phyloP scores from a whole-genome alignment of 2,113 vertebrate species.

The Anas platyrhynchos region DNA sequence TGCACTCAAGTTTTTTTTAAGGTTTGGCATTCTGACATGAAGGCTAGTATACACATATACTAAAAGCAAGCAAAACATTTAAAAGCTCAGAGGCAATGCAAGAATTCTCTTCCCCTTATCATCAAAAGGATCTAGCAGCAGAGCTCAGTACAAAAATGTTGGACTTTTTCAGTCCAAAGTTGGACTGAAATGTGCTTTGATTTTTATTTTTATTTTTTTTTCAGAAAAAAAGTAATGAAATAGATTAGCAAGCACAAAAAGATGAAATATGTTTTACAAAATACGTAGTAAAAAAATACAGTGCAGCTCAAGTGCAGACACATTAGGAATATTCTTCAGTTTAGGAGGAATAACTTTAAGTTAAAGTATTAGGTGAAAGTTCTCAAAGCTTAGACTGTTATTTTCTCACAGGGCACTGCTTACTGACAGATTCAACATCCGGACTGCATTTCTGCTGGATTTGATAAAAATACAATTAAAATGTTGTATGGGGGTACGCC shows the following conservation, averaged over 20 bases:
- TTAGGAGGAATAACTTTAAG: neutral
- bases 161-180: neutral
- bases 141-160: neutral
- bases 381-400: conserved; percentile 35
- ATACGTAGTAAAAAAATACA: neutral
- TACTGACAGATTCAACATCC: conserved; percentile 67
- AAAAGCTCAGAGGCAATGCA: neutral
- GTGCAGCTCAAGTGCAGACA: neutral
- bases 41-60: neutral
- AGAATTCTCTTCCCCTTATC: neutral
- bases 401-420: conserved; percentile 31
- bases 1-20: conserved; percentile 22
- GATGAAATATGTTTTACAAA: neutral
- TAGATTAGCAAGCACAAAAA: neutral
- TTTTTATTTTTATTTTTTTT: neutral
- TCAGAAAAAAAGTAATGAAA: neutral
- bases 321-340: neutral
- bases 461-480: conserved; percentile 83
- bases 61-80: neutral
- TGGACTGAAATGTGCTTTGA: neutral
- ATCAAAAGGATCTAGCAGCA: neutral
- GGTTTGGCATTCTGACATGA: neutral
- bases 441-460: conserved; percentile 72
- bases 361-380: conserved; percentile 38
- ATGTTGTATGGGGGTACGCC: conserved; percentile 67